phyloP scores from a whole-genome alignment of 2,113 vertebrate species.

The Takifugu bimaculatus region DNA sequence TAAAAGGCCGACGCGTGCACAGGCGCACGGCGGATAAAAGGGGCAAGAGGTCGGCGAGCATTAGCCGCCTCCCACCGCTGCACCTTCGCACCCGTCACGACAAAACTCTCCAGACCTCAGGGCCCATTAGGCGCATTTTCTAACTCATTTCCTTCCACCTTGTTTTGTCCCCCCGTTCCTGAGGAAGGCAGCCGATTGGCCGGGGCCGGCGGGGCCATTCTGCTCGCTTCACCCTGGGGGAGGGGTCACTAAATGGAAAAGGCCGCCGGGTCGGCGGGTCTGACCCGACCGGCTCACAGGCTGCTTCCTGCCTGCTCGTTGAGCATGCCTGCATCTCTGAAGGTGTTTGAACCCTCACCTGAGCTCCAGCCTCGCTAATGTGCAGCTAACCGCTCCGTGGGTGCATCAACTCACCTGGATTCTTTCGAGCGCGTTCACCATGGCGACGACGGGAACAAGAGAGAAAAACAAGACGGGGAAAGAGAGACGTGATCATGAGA shows the following conservation, averaged over 20 bases:
- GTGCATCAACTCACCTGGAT: constrained; percentile 17
- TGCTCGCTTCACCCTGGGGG: constrained; percentile 54
- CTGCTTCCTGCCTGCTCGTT: constrained; percentile 10
- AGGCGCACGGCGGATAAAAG: constrained; percentile 8
- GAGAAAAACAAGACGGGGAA: no score
- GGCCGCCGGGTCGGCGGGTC: constrained; percentile 32
- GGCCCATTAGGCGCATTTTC: constrained; percentile 13
- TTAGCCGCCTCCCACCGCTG: constrained; percentile 2
- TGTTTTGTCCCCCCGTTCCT: constrained; percentile 13
- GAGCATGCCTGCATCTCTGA: constrained; percentile 10
- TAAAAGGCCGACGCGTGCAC: constrained; percentile 45
- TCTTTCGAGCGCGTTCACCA: neutral
- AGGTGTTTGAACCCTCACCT: constrained; percentile 12
- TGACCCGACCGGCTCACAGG: constrained; percentile 36
- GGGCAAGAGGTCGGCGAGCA: constrained; percentile 19
- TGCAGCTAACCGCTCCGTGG: neutral
- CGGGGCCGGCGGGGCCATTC: constrained; percentile 14
- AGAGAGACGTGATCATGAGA: neutral
- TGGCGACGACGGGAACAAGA: neutral
- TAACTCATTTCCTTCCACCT: constrained; percentile 22
- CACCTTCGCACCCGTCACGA: neutral
- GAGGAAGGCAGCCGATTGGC: constrained; percentile 19
- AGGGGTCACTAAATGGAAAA: constrained; percentile 61
- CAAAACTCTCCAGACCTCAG: constrained; percentile 16
- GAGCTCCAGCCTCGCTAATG: constrained; percentile 20